Evolutionary conservation across 1,140 invertebrate genomes (phyloP).

Genomic region (Sycophaga agraensis): DNA sequence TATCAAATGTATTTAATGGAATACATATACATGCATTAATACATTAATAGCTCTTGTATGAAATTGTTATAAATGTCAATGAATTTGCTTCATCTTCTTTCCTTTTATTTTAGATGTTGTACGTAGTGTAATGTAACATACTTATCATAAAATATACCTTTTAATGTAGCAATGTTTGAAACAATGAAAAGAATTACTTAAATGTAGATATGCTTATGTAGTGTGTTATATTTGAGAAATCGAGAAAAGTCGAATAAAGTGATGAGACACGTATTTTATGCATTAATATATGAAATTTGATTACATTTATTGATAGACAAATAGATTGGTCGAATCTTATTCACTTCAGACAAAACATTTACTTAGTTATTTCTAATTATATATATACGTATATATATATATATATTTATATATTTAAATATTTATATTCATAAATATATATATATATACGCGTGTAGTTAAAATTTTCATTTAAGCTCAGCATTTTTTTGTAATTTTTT

Average conservation of each 20-base stretch:
- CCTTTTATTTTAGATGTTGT: not conserved
- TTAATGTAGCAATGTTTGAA: not conserved
- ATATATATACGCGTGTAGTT: too few species aligned
- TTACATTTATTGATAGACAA: slow-evolving; percentile 41
- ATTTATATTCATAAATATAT: too few species aligned
- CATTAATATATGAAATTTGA: slow-evolving; percentile 2
- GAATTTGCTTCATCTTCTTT: not conserved
- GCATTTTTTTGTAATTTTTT: slow-evolving; percentile 5
- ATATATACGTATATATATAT: too few species aligned
- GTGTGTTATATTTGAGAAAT: slow-evolving; percentile 1
- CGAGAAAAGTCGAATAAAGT: slow-evolving; percentile 8
- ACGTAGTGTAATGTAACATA: not conserved
- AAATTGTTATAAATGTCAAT: too few species aligned
- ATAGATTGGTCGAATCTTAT: slow-evolving; percentile 52
- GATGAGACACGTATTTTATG: slow-evolving; percentile 1
- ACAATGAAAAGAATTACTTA: too few species aligned
- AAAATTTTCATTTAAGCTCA: slow-evolving; percentile 20
- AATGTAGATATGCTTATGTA: not conserved
- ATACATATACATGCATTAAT: too few species aligned
- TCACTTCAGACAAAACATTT: slow-evolving; percentile 27
- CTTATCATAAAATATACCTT: slow-evolving; percentile 9
- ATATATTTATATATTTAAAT: too few species aligned
- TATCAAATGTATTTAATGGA: too few species aligned
- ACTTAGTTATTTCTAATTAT: slow-evolving; percentile 7
- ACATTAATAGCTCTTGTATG: too few species aligned